These are phyloP conservation scores for Hirtodrosophila trivittata DNA, from an alignment of 2,888 invertebrate species.

Conservation along the genomic window DNA sequence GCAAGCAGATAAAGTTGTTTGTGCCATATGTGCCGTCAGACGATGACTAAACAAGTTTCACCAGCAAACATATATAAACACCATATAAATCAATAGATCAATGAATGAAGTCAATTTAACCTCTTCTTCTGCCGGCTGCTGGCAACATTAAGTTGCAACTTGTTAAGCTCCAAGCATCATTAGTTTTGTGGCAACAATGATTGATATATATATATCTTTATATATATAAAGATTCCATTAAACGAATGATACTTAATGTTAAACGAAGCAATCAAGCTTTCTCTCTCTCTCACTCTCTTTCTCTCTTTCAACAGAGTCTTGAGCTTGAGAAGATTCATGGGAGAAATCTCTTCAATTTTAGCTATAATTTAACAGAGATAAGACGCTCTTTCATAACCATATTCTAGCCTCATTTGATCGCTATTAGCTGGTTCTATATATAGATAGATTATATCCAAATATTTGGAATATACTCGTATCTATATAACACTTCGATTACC, in stretches of 20 bases:
- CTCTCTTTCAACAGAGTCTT: no score
- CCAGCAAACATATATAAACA: constrained; percentile 14
- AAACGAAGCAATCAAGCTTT: constrained; percentile 39
- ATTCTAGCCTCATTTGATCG: no score
- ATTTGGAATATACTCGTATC: no score
- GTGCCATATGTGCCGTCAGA: constrained; percentile 2
- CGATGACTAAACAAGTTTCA: constrained; percentile 51
- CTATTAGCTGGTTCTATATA: no score
- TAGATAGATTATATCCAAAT: no score
- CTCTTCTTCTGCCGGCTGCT: background rate
- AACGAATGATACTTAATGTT: constrained; percentile 26
- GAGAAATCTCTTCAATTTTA: constrained; percentile 26
- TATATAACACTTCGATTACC: no score
- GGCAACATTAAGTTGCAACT: background rate
- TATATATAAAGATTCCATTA: no score
- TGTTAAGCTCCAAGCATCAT: constrained; percentile 17
- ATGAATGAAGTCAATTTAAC: constrained; percentile 33
- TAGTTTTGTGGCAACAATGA: constrained; percentile 13
- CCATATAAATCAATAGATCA: constrained; percentile 26
- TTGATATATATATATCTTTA: no score
- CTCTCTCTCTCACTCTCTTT: constrained; percentile 29
- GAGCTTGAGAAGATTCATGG: constrained; percentile 24
- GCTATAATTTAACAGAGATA: no score
- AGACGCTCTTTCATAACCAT: no score
- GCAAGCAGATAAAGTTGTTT: constrained; percentile 25